Evolutionary conservation across 2,113 vertebrate genomes (phyloP), one percentile per base, ranked within the genome.

Genomic region (Cebidichthys violaceus): DNA sequence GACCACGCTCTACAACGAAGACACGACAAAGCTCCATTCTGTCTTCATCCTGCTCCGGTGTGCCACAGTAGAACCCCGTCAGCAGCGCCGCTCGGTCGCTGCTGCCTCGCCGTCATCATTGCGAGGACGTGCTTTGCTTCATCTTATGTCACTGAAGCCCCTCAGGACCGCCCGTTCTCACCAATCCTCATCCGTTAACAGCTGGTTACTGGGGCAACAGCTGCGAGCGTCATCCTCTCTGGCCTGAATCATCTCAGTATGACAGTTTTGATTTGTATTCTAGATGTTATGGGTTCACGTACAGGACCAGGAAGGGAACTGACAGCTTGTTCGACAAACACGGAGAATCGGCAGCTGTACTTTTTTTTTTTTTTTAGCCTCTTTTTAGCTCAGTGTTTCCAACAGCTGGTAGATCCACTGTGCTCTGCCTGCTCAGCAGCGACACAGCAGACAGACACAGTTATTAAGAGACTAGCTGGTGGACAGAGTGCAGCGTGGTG

Each of bases 121-220:
- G 33, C 5, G 31, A 33, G 27, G 11, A 15, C 22, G 15, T 9
- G 54, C 37, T 20, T 47, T 65, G 39, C 37, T 74, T 33, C 9
- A 6, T 55, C 29, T 68, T 24, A 31, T 43, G 62, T 67, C 35
- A 29, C 35, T 1, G 50, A 35, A 24, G 52, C 64, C 64, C 52
- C 27, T 41, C 64, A 5, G 65, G 41, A 70, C 65, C 0, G 17
- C 41, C 74, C 57, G 62, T 67, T 43, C 75, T 54, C 29, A 8
- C 8, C 65, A 1, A 0, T 5, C 52, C 52, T 39, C 52, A 3
- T 68, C 54, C 52, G 6, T 45, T 45, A 68, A 35, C 55, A 60
- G 66, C 54, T 37, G 65, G 66, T 78, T 61, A 50, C 75, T 66
- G 18, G 2, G 67, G 57, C 33, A 55, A 79, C 77, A 17, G 77